Base-by-base conservation (phyloP, 2,888 invertebrate species). In the Drosophila emarginata region DNA sequence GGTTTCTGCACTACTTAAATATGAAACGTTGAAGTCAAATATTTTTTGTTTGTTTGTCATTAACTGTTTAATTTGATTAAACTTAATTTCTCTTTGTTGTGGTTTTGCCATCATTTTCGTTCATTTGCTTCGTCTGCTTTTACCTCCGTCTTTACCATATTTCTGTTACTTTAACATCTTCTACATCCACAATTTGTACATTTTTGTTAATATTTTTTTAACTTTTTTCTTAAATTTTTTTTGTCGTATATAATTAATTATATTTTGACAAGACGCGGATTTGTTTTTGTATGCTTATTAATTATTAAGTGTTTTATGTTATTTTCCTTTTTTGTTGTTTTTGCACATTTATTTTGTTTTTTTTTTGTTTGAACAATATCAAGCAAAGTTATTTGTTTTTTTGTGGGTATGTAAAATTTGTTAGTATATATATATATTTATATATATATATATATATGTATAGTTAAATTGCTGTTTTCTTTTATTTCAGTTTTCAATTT, bases 1-100 rank as follows among this genome's bases (percentile, higher is more conserved):
- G 76, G 75, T 80, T 85, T 81, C 80, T 86, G 78, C 79, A 83
- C 84, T 85, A 85, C 87, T 84, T 87, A 85, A 86, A 88, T 85
- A 88, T 85, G 85, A 85, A 85, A 85, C 88, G 70, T 85, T 81
- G 75, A 88, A 88, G 87, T 88, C 81, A 84, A 84, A 87, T 88
- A 73, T 73, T 74, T 73, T 21, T 18, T 45, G 11, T 21, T 45
- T 45, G 11, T 78, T 76, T 79, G 64, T 78, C 64, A 75, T 74
- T 72, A 73, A 78, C 61, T 76, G 87, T 85, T 85, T 85, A 88
- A 88, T 88, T 88, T 72, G 53, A 85, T 88, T 88, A 83, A 88
- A 84, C 88, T 75, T 86, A 66, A 61, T 66, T 71, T 73, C 45
- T 54, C 15, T 21, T 26, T 59, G 4, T 72, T 73, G 69, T 72